phyloP scores from a whole-genome alignment of 2,113 vertebrate genomes.

The Aleadryas rufinucha region DNA sequence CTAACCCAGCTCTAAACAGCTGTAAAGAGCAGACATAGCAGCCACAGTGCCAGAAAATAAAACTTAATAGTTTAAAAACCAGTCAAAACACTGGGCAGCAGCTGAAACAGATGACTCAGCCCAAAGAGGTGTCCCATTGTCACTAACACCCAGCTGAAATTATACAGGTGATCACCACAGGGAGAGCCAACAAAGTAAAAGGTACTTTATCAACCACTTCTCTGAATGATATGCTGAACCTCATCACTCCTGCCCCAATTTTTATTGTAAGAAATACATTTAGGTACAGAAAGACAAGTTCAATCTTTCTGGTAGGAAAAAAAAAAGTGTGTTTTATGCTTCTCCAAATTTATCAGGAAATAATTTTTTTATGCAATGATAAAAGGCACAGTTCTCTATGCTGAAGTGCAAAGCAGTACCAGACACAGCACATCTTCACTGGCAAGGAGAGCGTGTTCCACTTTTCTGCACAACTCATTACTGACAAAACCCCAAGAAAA shows the following conservation, averaged over 20 bases:
- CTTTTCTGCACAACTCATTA: slow-evolving; percentile 72
- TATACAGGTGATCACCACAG: accelerated
- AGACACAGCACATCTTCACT: slow-evolving; percentile 54
- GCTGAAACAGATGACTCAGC: neutral
- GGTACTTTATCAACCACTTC: neutral
- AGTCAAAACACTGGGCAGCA: neutral
- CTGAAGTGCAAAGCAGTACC: slow-evolving; percentile 59
- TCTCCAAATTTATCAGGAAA: slow-evolving; percentile 40
- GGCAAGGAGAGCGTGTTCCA: slow-evolving; percentile 53
- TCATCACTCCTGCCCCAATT: neutral
- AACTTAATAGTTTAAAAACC: neutral
- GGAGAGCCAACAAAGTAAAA: neutral
- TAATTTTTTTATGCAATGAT: slow-evolving; percentile 42
- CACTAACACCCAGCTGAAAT: neutral
- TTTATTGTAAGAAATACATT: neutral
- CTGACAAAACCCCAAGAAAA: slow-evolving; percentile 68
- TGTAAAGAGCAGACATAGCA: neutral
- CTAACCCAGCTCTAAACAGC: neutral
- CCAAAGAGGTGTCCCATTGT: neutral
- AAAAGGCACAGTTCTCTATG: slow-evolving; percentile 1
- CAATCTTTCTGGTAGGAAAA: neutral
- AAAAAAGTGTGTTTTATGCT: neutral
- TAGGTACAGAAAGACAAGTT: neutral
- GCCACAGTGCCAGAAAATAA: neutral
- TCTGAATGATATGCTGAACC: neutral